Evolutionary conservation across 2,113 vertebrate species (phyloP).

Genomic region (Edolisoma coerulescens): DNA sequence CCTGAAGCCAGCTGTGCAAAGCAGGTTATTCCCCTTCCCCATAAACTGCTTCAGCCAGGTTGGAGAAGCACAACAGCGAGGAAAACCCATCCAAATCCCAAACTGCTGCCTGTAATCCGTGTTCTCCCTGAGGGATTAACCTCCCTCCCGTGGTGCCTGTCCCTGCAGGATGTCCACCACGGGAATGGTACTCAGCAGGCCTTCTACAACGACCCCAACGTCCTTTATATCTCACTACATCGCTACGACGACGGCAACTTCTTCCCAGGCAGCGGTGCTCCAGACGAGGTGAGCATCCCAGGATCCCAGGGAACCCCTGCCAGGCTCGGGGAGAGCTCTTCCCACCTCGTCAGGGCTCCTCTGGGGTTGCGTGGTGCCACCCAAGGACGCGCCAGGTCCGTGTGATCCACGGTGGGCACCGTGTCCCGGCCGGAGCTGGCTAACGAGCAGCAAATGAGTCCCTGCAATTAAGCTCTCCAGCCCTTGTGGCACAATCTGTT

Average conservation of each 20-base stretch:
- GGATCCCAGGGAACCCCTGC: not conserved
- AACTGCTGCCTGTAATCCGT: not conserved
- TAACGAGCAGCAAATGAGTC: not conserved
- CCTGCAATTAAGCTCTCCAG: not conserved
- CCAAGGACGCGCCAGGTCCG: fast-evolving
- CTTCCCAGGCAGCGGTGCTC: conserved; percentile 96
- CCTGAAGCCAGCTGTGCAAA: not conserved
- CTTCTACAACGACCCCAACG: conserved; percentile 90
- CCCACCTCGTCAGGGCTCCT: not conserved
- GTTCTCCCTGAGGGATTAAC: not conserved
- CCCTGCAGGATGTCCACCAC: conserved; percentile 78
- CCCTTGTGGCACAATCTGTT: not conserved
- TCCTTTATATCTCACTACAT: conserved; percentile 94
- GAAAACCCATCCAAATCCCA: not conserved
- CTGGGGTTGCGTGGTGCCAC: fast-evolving
- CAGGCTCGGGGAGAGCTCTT: not conserved
- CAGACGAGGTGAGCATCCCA: conserved; percentile 83
- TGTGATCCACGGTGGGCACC: fast-evolving
- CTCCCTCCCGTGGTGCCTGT: not conserved
- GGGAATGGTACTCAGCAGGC: conserved; percentile 88
- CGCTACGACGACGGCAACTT: conserved; percentile 98
- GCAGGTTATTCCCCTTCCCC: not conserved
- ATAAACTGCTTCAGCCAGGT: not conserved
- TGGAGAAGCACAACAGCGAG: not conserved
- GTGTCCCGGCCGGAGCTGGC: not conserved